Evolutionary conservation across 2,888 invertebrate genomes (phyloP), one percentile per base, ranked within the genome.

Genomic region (Strigamia crassipes): DNA sequence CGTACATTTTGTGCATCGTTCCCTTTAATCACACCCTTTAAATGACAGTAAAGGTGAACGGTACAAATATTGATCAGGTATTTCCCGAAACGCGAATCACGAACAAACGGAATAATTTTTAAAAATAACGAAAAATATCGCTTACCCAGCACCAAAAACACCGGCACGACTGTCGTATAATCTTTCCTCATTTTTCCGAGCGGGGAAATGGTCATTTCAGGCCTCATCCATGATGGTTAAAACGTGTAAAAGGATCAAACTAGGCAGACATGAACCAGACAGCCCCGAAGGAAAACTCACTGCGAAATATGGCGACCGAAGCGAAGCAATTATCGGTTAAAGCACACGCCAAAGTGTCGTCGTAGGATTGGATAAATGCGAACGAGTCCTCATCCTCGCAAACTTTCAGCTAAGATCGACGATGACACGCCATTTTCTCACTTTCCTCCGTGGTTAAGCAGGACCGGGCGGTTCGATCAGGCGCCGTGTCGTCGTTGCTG

Each of bases 211-310:
- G 21, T 56, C 56, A 73, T 31, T 73, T 73, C 31, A 73, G 31
- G 1, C 8, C n/a, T 27, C 73, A 73, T 73, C 73, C 73, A 73
- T 73, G 31, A 15, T 73, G 73, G 23, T 73, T 73, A 73, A 27
- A 73, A 31, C 31, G 31, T 73, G 31, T 23, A 73, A 12, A 18
- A 73, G 73, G 73, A 10, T 73, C 9, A 73, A 73, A 73, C 31
- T 73, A 18, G 73, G 73, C 73, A 73, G 73, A 73, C 73, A 73
- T 73, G 73, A 73, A 73, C 73, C 73, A 73, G 73, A 73, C 73
- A 73, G 73, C 73, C 73, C 73, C 73, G 73, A 73, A 73, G 73
- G 73, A 73, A 73, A 73, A 73, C 27, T 23, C 12, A 73, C 73
- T 73, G 73, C 73, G 73, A 73, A 73, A 73, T 73, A 73, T 73